phyloP scores from a whole-genome alignment of 2,113 vertebrate genomes.

The Macquaria australasica region DNA sequence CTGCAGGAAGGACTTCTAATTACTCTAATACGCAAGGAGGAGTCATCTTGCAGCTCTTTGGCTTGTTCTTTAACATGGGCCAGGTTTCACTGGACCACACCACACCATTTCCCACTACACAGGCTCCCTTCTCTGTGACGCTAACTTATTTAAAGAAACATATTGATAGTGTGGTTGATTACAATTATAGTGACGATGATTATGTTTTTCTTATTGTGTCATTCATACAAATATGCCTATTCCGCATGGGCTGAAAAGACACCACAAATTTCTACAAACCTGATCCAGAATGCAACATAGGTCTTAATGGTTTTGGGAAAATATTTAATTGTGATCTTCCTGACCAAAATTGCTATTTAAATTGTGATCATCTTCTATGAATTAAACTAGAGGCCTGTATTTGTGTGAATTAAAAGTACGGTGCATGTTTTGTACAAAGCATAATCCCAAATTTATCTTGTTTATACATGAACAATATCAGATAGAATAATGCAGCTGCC shows the following conservation, averaged over 20 bases:
- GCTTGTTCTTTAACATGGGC: conserved; percentile 39
- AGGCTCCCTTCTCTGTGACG: not conserved
- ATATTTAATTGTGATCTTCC: not conserved
- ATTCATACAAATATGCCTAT: not conserved
- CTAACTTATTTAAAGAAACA: not conserved
- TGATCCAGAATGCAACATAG: not conserved
- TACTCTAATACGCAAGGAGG: conserved; percentile 70
- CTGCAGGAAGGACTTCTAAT: conserved; percentile 78
- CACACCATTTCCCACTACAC: conserved; percentile 16
- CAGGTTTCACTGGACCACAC: conserved; percentile 50
- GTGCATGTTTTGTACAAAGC: too few species aligned
- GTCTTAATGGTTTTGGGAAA: not conserved
- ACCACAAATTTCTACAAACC: not conserved
- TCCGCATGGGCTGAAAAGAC: not conserved
- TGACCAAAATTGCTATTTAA: not conserved
- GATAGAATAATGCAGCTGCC: not conserved
- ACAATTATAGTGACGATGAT: not conserved
- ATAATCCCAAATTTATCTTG: not conserved
- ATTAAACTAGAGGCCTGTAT: not conserved
- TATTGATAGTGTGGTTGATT: not conserved
- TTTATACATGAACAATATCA: not conserved
- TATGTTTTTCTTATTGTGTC: not conserved
- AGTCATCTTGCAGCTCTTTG: conserved; percentile 69
- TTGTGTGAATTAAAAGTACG: not conserved
- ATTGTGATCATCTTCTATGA: not conserved